Evolutionary conservation across 2,797 vertebrate genomes (phyloP), one percentile per base, ranked within the genome.

Genomic region (Sciurus vulgaris): DNA sequence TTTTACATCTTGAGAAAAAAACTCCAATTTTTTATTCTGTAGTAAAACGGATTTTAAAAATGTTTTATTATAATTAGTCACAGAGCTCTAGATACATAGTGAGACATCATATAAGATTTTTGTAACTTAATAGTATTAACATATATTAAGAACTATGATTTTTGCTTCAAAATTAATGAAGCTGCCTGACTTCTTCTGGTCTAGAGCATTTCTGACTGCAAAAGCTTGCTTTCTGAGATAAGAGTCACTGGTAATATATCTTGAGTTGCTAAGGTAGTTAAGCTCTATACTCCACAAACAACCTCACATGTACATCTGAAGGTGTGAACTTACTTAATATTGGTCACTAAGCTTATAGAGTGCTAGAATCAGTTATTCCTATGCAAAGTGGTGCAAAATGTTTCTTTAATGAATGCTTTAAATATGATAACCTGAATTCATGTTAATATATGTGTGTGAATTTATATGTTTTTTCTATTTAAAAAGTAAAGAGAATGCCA

Each of bases 11-110:
- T 18, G 2, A 41, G 18, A 26, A 54, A 72, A 59, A 59, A 59
- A 22, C 14, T 51, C 49, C 44, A 44, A 44, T 89, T 83, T 83
- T 86, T 89, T 38, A 90, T 7, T n/a, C 30, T 69, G 59, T 20
- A 70, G 86, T n/a, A 72, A 94, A 93, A 85, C 30, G 83, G 79
- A 85, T 24, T 91, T 65, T 49, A 61, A 86, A 88, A 86, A 69
- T 65, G 33, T 49, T 89, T 94, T 67, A 61, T 41, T 72, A 24
- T 56, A 20, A 70, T 70, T 24, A 15, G 9, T 24, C 51, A 47
- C 69, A 20, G 38, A 83, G 51, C 74, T 76, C 15, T 79, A 92
- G 82, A 89, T 85, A 91, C 2, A 47, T 17, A 44, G 15, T n/a
- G 30, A 59, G 59, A 70, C 67, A 91, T 44, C 38, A 30, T 15